phyloP scores from a whole-genome alignment of 2,888 invertebrate genomes.

The Tridacna gigas region DNA sequence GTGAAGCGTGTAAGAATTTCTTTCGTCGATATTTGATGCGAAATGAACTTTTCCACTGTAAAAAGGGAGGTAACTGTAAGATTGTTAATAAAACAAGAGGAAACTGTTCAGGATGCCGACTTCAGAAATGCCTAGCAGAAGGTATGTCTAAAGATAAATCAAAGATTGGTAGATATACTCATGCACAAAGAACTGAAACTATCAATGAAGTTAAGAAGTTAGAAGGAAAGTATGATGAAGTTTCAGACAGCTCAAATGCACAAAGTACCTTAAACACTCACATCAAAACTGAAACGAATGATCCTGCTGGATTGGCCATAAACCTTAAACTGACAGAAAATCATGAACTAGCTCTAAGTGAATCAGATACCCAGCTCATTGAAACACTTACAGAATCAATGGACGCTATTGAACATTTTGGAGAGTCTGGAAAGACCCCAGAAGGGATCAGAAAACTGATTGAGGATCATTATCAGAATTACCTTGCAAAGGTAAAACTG shows the following conservation, averaged over 20 bases:
- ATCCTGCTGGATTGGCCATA: not conserved
- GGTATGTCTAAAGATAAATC: constrained; percentile 65
- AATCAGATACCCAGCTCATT: constrained; percentile 35
- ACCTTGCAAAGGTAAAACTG: constrained; percentile 55
- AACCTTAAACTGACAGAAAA: not conserved
- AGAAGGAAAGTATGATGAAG: constrained; percentile 46
- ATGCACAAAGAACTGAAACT: constrained; percentile 60
- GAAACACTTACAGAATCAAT: constrained; percentile 33
- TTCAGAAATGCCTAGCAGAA: constrained; percentile 57
- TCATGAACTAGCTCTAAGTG: not conserved
- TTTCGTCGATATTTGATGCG: constrained; percentile 57
- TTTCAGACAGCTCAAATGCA: not conserved
- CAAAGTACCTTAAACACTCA: not conserved
- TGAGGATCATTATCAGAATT: constrained; percentile 58
- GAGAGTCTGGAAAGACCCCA: constrained; percentile 44
- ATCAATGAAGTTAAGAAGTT: constrained; percentile 60
- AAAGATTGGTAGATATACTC: constrained; percentile 61
- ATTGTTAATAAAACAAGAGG: constrained; percentile 57
- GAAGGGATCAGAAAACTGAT: constrained; percentile 52
- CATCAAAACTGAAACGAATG: not conserved
- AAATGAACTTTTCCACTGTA: constrained; percentile 56
- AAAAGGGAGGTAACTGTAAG: constrained; percentile 51
- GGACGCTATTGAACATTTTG: constrained; percentile 60
- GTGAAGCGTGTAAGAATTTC: constrained; percentile 65
- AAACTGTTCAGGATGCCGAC: constrained; percentile 62